A percentile compares a stretch with the other conserved stretches of the same genome.
Evolutionary conservation across 2,797 vertebrate genomes (phyloP).

Genomic region (Diplodus sargus): DNA sequence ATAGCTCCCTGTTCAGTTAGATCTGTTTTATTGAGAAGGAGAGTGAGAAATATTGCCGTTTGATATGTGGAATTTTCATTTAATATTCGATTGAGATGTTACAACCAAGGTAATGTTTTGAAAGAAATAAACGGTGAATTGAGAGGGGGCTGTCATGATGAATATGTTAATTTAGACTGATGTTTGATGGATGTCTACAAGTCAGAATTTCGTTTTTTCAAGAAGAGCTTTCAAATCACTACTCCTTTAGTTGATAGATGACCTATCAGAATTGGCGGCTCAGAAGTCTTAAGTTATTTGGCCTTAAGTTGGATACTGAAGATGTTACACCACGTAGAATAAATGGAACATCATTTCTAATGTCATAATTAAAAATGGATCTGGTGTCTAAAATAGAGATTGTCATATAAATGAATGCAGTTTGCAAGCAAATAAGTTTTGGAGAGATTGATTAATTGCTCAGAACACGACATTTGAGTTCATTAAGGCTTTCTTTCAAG

Average conservation of each 20-base stretch:
- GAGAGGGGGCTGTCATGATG: neutral
- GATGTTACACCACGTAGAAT: neutral
- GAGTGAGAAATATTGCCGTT: constrained; percentile 6
- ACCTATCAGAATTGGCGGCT: neutral
- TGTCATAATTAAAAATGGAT: constrained; percentile 9
- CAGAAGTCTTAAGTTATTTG: neutral
- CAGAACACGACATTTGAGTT: constrained; percentile 6
- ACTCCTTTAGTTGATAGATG: neutral
- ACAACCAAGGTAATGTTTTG: neutral
- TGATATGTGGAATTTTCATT: constrained; percentile 2
- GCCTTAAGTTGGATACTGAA: neutral
- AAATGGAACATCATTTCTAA: neutral
- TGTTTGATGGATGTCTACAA: neutral
- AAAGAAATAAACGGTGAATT: constrained; percentile 1
- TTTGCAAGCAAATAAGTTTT: constrained; percentile 6
- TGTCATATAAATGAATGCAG: constrained; percentile 5
- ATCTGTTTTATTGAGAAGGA: constrained; percentile 1
- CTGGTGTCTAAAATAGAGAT: neutral
- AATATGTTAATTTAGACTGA: constrained; percentile 7
- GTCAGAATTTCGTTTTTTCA: neutral
- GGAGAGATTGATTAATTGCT: neutral
- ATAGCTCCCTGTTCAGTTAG: constrained; percentile 28
- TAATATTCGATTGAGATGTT: neutral
- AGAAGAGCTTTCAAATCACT: neutral
- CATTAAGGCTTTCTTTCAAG: constrained; percentile 15